phyloP scores from a whole-genome alignment of 2,888 invertebrate species.

The Hyposoter didymator region DNA sequence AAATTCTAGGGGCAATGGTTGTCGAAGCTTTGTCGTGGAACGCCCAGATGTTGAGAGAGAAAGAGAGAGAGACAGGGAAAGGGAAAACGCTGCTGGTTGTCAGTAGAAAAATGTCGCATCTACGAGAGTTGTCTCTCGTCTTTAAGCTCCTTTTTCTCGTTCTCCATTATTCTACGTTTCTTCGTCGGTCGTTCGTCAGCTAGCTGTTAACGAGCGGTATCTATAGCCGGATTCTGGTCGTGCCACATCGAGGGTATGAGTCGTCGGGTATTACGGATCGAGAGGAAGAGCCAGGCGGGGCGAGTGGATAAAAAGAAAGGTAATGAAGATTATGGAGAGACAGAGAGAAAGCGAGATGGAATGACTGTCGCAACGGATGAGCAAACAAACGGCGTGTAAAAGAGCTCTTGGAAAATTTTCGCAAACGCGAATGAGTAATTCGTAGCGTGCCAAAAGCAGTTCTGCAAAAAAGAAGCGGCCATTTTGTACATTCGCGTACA shows the following conservation, averaged over 20 bases:
- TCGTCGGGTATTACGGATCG: conserved; percentile 34
- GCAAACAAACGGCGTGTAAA: conserved; percentile 50
- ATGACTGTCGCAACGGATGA: conserved; percentile 52
- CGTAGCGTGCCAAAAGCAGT: conserved; percentile 18
- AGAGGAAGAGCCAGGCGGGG: conserved; percentile 14
- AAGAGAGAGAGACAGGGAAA: not conserved
- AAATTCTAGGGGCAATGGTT: not conserved
- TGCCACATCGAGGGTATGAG: conserved; percentile 1
- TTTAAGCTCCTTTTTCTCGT: not conserved
- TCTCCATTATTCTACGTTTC: conserved; percentile 9
- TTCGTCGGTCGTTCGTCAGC: conserved; percentile 43
- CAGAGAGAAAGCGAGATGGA: conserved; percentile 24
- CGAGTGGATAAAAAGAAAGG: conserved; percentile 20
- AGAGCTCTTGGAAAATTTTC: conserved; percentile 39
- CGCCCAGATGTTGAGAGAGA: not conserved
- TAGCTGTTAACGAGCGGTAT: conserved; percentile 57
- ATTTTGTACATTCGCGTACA: conserved; percentile 12
- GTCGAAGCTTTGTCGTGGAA: not conserved
- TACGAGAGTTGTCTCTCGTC: not conserved
- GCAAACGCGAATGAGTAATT: conserved; percentile 52
- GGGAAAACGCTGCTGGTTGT: not conserved
- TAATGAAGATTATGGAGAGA: conserved; percentile 33
- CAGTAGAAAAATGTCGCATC: conserved; percentile 34
- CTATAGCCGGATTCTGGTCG: conserved; percentile 9
- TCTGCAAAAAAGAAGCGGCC: conserved; percentile 27